Evolutionary conservation across 2,113 vertebrate genomes (phyloP).

Genomic region (Clinocottus analis): DNA sequence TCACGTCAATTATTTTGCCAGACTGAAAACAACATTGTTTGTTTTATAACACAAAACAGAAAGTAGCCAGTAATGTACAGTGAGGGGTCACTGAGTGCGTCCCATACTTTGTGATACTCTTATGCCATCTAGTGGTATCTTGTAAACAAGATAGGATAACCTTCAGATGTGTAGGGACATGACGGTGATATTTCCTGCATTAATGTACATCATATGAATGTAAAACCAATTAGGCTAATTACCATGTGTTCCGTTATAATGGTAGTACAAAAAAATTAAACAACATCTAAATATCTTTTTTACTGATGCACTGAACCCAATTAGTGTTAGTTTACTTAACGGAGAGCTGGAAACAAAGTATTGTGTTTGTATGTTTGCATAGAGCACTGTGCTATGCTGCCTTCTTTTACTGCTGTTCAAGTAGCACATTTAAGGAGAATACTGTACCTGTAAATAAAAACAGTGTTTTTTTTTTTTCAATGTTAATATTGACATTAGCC

Average conservation of each 20-base stretch:
- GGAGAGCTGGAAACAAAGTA: not conserved
- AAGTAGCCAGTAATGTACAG: not conserved
- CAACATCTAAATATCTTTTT: not conserved
- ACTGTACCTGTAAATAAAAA: not conserved
- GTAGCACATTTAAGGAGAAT: no score
- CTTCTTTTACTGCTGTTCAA: not conserved
- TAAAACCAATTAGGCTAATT: not conserved
- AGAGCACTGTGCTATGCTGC: not conserved
- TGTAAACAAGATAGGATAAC: not conserved
- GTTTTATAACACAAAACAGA: not conserved
- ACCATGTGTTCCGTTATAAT: not conserved
- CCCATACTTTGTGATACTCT: not conserved
- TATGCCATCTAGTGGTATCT: conserved; percentile 46
- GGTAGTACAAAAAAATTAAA: not conserved
- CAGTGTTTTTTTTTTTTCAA: not conserved
- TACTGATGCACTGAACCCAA: not conserved
- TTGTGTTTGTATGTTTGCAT: not conserved
- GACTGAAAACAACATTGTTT: not conserved
- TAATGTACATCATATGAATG: not conserved
- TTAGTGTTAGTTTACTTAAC: not conserved
- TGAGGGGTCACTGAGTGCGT: not conserved
- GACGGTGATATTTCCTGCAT: not conserved
- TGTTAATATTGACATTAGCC: not conserved
- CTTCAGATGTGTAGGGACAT: no score
- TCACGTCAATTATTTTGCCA: not conserved